Percentiles rank a stretch among this genome's conserved stretches.
Conservation (phyloP, 1,140 invertebrate genomes). For the Psix sp. region DNA sequence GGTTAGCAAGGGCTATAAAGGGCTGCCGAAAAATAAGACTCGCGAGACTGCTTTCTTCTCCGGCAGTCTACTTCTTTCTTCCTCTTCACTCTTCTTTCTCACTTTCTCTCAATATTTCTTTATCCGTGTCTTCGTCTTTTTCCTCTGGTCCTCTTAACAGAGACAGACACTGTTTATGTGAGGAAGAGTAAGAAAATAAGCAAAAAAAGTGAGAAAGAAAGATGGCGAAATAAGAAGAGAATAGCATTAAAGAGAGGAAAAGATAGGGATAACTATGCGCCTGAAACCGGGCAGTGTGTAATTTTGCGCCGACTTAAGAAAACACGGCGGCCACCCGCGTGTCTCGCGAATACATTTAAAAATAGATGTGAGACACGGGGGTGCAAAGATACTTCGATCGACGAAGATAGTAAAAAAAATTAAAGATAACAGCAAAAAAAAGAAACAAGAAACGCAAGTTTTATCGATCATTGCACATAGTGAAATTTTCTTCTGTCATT, state of each 20-base stretch:
- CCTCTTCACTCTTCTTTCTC: slow-evolving; percentile 18
- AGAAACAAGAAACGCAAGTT: slow-evolving; percentile 41
- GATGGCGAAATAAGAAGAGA: slow-evolving; percentile 24
- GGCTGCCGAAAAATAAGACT: slow-evolving; percentile 73
- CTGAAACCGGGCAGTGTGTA: slow-evolving; percentile 75
- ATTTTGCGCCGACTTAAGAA: slow-evolving; percentile 78
- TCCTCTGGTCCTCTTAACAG: slow-evolving; percentile 53
- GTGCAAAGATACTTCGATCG: slow-evolving; percentile 49
- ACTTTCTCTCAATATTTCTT: slow-evolving; percentile 31
- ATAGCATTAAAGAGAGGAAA: slow-evolving; percentile 21
- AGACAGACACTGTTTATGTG: slow-evolving; percentile 70
- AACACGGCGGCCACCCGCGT: slow-evolving; percentile 77
- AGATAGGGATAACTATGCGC: slow-evolving; percentile 60
- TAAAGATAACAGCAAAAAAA: slow-evolving; percentile 30
- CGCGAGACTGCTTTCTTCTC: slow-evolving; percentile 64
- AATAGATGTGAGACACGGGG: slow-evolving; percentile 68
- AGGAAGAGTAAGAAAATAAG: slow-evolving; percentile 54
- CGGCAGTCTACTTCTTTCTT: slow-evolving; percentile 48
- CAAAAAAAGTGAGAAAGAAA: slow-evolving; percentile 25
- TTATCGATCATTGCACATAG: slow-evolving; percentile 49
- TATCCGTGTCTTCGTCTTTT: slow-evolving; percentile 22
- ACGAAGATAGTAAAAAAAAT: slow-evolving; percentile 32
- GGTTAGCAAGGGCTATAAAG: slow-evolving; percentile 68
- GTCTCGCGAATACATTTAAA: slow-evolving; percentile 76
- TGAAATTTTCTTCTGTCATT: slow-evolving; percentile 44